These are phyloP conservation scores for Tyrophagus putrescentiae DNA, from an alignment of 1,140 invertebrate genomes.

Conservation along the genomic window DNA sequence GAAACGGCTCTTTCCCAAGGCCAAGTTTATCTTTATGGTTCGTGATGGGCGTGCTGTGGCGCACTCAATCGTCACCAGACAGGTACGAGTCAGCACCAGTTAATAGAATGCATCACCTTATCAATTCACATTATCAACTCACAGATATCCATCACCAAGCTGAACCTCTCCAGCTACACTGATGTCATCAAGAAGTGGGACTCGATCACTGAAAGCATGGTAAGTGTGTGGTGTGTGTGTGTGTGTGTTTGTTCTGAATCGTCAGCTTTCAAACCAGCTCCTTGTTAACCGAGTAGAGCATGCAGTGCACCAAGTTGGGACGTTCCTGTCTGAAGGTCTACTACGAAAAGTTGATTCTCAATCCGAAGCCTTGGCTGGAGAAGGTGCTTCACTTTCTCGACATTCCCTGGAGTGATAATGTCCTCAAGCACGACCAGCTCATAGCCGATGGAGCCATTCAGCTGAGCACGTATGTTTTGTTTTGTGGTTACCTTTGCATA, in stretches of 20 bases:
- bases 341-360: constrained; percentile 91
- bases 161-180: constrained; percentile 78
- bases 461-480: constrained; percentile 55
- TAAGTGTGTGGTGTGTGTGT: background rate
- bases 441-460: constrained; percentile 88
- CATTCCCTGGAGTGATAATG: constrained; percentile 85
- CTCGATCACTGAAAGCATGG: constrained; percentile 77
- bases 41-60: constrained; percentile 92
- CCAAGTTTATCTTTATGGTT: constrained; percentile 96
- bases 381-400: constrained; percentile 77
- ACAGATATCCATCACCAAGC: constrained; percentile 90
- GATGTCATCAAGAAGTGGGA: constrained; percentile 94
- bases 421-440: constrained; percentile 89
- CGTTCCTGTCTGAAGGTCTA: constrained; percentile 65
- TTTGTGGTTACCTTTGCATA: constrained; percentile 18
- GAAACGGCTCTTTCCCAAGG: constrained; percentile 45
- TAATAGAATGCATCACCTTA: too few relatives aligned
- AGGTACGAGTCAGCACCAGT: too few relatives aligned
- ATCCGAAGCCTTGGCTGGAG: constrained; percentile 75
- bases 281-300: constrained; percentile 37
- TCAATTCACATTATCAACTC: constrained; percentile 21
- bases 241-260: background rate
- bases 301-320: constrained; percentile 78
- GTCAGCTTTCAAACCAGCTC: background rate
- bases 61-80: constrained; percentile 90